phyloP scores from a whole-genome alignment of 2,113 vertebrate genomes.

The Ardeotis arabs region DNA sequence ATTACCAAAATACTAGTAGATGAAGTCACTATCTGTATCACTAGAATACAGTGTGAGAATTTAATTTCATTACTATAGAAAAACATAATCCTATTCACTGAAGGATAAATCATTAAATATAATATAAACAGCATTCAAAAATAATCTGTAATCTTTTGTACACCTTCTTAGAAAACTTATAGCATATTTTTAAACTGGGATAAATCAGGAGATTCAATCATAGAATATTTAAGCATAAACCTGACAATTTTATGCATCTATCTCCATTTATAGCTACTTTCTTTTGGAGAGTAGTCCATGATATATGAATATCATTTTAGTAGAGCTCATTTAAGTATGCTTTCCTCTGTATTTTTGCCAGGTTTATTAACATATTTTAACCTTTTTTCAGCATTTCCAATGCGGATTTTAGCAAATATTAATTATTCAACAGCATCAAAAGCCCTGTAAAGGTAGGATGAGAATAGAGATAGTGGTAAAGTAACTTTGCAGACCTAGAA shows the following conservation, averaged over 20 bases:
- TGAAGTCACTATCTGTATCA: background rate
- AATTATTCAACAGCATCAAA: constrained; percentile 43
- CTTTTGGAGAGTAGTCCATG: background rate
- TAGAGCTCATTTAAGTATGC: background rate
- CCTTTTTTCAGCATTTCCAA: constrained; percentile 50
- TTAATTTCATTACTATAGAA: background rate
- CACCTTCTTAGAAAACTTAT: background rate
- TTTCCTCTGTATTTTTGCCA: constrained; percentile 16
- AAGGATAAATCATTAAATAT: background rate
- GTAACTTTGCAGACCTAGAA: background rate
- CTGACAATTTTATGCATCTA: background rate
- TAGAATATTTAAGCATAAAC: constrained; percentile 14
- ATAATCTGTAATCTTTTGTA: background rate
- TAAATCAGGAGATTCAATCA: background rate
- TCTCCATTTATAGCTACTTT: background rate
- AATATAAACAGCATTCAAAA: background rate
- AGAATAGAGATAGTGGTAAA: background rate
- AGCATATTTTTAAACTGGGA: background rate
- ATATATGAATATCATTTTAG: background rate
- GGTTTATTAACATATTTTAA: constrained; percentile 59
- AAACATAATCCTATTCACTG: background rate
- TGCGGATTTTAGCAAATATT: constrained; percentile 44
- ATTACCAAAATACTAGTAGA: background rate
- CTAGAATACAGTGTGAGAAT: background rate
- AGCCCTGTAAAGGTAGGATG: background rate